These are phyloP conservation scores for Dryomyza anilis DNA, from an alignment of 2,888 invertebrate species.

Conservation along the genomic window DNA sequence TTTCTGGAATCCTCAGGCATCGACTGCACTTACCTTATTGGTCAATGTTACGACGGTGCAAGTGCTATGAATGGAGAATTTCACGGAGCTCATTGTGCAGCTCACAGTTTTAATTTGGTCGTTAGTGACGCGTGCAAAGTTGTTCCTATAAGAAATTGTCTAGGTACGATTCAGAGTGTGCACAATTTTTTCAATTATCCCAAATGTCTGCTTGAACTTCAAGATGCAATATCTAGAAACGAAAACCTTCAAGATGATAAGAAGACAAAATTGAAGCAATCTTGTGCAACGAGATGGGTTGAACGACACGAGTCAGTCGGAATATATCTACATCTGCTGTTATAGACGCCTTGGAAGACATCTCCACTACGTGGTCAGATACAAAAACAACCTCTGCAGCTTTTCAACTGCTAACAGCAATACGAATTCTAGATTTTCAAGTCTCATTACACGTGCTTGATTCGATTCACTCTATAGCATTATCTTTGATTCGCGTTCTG, in stretches of 20 bases:
- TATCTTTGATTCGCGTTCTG: conserved; percentile 17
- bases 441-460: conserved; percentile 5
- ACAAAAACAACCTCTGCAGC: conserved; percentile 5
- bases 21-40: neutral
- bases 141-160: neutral
- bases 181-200: neutral
- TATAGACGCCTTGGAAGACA: neutral
- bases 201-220: neutral
- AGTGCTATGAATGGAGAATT: conserved; percentile 16
- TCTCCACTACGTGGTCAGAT: neutral
- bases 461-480: conserved; percentile 4
- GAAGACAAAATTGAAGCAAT: neutral
- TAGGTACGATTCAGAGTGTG: neutral
- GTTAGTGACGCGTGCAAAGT: conserved; percentile 1
- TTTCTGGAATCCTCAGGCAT: conserved; percentile 1
- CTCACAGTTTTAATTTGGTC: conserved; percentile 13
- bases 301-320: neutral
- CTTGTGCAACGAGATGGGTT: neutral
- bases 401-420: conserved; percentile 2
- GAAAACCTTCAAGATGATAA: neutral
- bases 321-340: neutral
- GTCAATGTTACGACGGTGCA: too few species aligned
- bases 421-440: neutral
- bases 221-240: neutral
- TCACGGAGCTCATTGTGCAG: conserved; percentile 21